These are phyloP conservation scores for Eulemur macaco DNA, from an alignment of 2,113 vertebrate species.

Conservation along the genomic window DNA sequence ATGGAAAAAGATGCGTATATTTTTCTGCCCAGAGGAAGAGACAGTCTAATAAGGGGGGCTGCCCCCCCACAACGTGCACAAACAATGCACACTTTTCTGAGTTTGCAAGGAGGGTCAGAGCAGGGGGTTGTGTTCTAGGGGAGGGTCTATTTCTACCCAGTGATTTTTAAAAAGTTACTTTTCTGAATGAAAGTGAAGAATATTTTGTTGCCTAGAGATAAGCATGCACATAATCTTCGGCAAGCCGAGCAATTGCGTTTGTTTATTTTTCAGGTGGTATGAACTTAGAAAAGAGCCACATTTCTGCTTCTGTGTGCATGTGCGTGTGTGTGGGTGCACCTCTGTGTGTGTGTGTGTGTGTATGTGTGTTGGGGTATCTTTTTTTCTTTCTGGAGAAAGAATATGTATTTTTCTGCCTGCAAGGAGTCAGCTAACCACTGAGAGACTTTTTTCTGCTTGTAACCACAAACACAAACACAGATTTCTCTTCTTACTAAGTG, in stretches of 20 bases:
- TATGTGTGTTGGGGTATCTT: neutral
- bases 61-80: no score
- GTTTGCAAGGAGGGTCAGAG: neutral
- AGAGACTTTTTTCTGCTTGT: neutral
- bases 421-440: neutral
- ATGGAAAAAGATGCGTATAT: neutral
- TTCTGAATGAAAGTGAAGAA: neutral
- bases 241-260: neutral
- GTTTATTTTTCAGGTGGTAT: neutral
- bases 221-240: neutral
- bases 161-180: slow-evolving; percentile 9
- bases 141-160: neutral
- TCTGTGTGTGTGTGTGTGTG: neutral
- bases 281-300: no score
- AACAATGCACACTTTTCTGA: neutral
- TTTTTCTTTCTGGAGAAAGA: neutral
- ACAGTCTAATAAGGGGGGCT: neutral
- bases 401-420: neutral
- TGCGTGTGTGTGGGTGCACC: neutral
- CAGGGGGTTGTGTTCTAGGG: neutral
- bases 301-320: neutral
- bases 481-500: neutral
- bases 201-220: neutral
- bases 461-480: neutral
- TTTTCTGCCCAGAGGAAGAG: neutral